Conservation (phyloP, 1,140 invertebrate species). For the Bombus ignitus region DNA sequence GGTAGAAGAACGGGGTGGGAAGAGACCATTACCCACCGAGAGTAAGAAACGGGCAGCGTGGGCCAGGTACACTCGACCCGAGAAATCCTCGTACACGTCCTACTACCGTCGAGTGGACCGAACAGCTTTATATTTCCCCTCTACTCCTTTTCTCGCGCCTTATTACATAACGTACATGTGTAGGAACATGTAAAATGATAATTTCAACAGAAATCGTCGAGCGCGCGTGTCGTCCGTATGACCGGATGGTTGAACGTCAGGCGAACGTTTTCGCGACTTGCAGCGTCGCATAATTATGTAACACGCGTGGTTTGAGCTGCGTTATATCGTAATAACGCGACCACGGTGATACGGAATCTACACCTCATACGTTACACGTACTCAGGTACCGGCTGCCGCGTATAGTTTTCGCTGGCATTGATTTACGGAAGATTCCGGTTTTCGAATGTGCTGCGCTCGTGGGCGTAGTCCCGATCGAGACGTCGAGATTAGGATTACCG, state of each 20-base stretch:
- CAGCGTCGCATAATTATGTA: neutral
- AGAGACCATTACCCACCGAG: conserved; percentile 69
- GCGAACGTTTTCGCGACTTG: neutral
- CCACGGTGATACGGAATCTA: neutral
- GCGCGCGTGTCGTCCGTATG: neutral
- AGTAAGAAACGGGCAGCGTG: conserved; percentile 71
- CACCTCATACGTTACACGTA: neutral
- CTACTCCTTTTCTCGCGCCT: conserved; percentile 30
- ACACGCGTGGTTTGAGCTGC: neutral
- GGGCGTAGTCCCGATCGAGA: conserved; percentile 32
- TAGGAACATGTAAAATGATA: conserved; percentile 51
- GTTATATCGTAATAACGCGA: neutral
- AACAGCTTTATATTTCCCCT: conserved; percentile 37
- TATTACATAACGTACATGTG: conserved; percentile 40
- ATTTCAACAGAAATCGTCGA: conserved; percentile 32
- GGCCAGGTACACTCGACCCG: conserved; percentile 72
- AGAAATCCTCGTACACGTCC: conserved; percentile 65
- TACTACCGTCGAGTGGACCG: conserved; percentile 39
- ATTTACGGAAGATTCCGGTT: conserved; percentile 36
- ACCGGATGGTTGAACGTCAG: neutral
- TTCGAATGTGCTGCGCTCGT: neutral
- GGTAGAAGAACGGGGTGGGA: conserved; percentile 57
- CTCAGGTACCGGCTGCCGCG: neutral
- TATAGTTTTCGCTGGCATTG: conserved; percentile 11
- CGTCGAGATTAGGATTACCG: conserved; percentile 32